Evolutionary conservation across 2,888 invertebrate species (phyloP).

Genomic region (Chrysotoxum bicinctum): DNA sequence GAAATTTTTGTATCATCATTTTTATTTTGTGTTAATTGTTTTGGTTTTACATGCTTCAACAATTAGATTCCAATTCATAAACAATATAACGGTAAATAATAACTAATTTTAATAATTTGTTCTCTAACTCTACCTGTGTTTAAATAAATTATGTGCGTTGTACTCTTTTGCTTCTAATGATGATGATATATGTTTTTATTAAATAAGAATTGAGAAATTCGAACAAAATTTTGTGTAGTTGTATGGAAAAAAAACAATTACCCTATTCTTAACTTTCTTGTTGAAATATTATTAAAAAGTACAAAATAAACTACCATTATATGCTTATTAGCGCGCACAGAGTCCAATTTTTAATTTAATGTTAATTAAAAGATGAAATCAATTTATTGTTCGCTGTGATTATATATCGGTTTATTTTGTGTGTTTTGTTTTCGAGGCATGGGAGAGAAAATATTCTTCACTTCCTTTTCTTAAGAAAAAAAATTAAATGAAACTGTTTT

Average conservation of each 20-base stretch:
- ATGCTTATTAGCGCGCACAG: conserved; percentile 55
- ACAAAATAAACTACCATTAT: conserved; percentile 38
- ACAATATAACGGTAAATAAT: conserved; percentile 37
- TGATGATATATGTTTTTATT: neutral
- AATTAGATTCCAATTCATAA: conserved; percentile 63
- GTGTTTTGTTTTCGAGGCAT: conserved; percentile 34
- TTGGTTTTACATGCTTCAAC: conserved; percentile 62
- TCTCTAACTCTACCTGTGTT: conserved; percentile 16
- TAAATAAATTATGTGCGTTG: conserved; percentile 32
- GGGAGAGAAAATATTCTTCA: conserved; percentile 2
- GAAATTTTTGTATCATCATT: conserved; percentile 30
- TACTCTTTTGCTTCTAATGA: neutral
- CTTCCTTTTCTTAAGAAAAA: conserved; percentile 39
- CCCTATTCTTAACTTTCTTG: neutral
- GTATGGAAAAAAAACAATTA: neutral
- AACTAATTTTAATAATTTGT: conserved; percentile 43
- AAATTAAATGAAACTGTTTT: conserved; percentile 25
- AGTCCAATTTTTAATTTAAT: conserved; percentile 39
- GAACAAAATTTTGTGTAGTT: conserved; percentile 4
- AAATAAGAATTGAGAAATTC: conserved; percentile 3
- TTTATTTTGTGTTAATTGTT: conserved; percentile 32
- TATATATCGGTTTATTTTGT: conserved; percentile 5
- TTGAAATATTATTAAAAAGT: conserved; percentile 22
- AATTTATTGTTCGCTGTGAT: conserved; percentile 43
- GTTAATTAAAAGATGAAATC: conserved; percentile 46